A percentile compares a stretch with the other conserved stretches of the same genome.
Evolutionary conservation across 2,888 invertebrate species (phyloP).

Genomic region (Sinotaia quadrata): DNA sequence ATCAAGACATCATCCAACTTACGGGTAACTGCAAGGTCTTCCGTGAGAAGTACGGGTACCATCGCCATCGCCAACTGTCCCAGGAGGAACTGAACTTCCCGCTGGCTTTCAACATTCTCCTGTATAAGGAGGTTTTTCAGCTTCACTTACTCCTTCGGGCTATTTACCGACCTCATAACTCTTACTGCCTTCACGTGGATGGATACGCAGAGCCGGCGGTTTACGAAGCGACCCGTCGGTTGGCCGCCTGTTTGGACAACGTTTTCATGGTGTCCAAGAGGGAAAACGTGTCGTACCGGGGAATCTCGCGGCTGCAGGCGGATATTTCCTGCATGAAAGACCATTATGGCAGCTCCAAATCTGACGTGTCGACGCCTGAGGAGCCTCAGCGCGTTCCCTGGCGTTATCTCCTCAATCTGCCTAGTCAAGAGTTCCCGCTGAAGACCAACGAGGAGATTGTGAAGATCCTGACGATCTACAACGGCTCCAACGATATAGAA

Average conservation of each 20-base stretch:
- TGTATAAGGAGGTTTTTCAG: conserved; percentile 36
- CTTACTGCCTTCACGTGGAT: conserved; percentile 33
- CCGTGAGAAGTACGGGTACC: conserved; percentile 24
- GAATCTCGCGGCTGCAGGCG: conserved; percentile 65
- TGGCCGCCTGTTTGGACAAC: conserved; percentile 65
- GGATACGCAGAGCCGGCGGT: conserved; percentile 22
- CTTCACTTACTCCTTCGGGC: conserved; percentile 33
- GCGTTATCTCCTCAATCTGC: conserved; percentile 71
- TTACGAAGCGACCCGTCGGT: conserved; percentile 34
- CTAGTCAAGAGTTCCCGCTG: conserved; percentile 68
- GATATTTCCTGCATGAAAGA: conserved; percentile 71
- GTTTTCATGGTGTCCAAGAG: conserved; percentile 65
- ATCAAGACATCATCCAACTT: neutral
- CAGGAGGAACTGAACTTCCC: conserved; percentile 30
- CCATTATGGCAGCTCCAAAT: conserved; percentile 12
- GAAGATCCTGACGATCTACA: conserved; percentile 66
- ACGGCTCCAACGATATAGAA: conserved; percentile 71
- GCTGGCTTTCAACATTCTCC: conserved; percentile 34
- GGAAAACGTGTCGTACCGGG: conserved; percentile 67
- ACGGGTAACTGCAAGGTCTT: conserved; percentile 19
- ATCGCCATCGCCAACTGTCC: conserved; percentile 22
- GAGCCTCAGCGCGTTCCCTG: conserved; percentile 41
- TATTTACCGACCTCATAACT: conserved; percentile 35
- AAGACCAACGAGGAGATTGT: conserved; percentile 70
- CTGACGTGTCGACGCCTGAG: neutral